Conservation (phyloP, 2,797 vertebrate genomes). For the Schizothorax lantsangensis region DNA sequence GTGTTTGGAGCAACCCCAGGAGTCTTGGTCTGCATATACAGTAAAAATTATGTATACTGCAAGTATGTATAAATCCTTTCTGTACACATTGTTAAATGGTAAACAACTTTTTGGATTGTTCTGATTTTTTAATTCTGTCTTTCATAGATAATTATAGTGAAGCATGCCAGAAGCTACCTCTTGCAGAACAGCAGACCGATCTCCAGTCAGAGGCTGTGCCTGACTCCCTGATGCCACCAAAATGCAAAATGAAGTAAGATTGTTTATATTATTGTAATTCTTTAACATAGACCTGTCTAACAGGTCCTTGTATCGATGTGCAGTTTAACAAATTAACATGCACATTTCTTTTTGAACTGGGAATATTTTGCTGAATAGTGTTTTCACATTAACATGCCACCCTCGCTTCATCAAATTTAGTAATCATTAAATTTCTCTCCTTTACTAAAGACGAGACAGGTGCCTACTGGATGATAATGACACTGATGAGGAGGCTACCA, state of each 20-base stretch:
- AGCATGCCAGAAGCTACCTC: slow-evolving; percentile 12
- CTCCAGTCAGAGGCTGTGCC: slow-evolving; percentile 3
- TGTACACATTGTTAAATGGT: background rate
- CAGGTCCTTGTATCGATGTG: background rate
- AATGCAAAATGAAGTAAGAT: slow-evolving; percentile 30
- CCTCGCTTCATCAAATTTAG: background rate
- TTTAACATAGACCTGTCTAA: background rate
- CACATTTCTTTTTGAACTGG: background rate
- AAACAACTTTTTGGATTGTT: background rate
- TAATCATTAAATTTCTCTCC: background rate
- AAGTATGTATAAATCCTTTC: slow-evolving; percentile 1
- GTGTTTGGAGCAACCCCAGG: background rate
- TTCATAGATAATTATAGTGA: slow-evolving; percentile 33
- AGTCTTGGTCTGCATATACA: slow-evolving; percentile 20
- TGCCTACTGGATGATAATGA: background rate
- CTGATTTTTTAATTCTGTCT: background rate
- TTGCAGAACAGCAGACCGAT: slow-evolving; percentile 33
- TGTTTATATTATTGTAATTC: background rate
- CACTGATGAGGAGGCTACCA: slow-evolving; percentile 3
- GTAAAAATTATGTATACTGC: background rate
- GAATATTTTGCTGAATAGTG: background rate
- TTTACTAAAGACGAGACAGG: slow-evolving; percentile 1
- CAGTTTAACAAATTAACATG: background rate
- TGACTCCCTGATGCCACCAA: slow-evolving; percentile 24
- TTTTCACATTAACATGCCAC: background rate